Evolutionary conservation across 2,888 invertebrate species (phyloP).

Genomic region (Melanargia galathea): DNA sequence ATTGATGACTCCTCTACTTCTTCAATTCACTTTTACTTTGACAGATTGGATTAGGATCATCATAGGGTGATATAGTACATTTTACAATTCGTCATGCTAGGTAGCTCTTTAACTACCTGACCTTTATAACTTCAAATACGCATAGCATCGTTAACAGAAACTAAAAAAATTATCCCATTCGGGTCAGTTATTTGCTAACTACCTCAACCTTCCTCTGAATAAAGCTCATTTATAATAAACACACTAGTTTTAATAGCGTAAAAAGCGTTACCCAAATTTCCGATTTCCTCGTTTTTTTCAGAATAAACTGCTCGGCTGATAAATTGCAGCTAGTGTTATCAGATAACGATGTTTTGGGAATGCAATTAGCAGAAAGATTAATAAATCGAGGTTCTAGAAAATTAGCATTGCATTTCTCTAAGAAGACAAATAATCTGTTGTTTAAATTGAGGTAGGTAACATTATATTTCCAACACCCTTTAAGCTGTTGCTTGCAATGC

Average conservation of each 20-base stretch:
- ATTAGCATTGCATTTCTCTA: constrained; percentile 45
- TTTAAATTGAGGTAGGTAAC: constrained; percentile 30
- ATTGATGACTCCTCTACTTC: neutral
- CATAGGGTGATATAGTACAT: neutral
- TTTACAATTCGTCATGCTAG: too few species aligned
- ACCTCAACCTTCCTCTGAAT: too few species aligned
- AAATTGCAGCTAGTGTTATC: constrained; percentile 50
- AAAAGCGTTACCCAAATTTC: neutral
- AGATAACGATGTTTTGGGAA: constrained; percentile 47
- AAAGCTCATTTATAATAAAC: too few species aligned
- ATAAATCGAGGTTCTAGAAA: constrained; percentile 53
- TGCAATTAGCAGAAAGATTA: constrained; percentile 51
- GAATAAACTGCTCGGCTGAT: constrained; percentile 47
- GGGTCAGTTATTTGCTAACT: too few species aligned
- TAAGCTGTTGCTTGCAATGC: neutral
- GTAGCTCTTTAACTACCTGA: too few species aligned
- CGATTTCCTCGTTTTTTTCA: constrained; percentile 39
- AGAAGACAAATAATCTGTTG: constrained; percentile 25
- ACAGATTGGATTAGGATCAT: neutral
- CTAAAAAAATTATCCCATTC: too few species aligned
- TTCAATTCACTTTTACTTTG: neutral
- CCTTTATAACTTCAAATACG: too few species aligned
- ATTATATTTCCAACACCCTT: neutral
- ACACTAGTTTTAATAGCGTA: too few species aligned
- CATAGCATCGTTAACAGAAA: too few species aligned